Evolutionary conservation across 1,140 invertebrate species (phyloP).

Genomic region (Nautilus pompilius): DNA sequence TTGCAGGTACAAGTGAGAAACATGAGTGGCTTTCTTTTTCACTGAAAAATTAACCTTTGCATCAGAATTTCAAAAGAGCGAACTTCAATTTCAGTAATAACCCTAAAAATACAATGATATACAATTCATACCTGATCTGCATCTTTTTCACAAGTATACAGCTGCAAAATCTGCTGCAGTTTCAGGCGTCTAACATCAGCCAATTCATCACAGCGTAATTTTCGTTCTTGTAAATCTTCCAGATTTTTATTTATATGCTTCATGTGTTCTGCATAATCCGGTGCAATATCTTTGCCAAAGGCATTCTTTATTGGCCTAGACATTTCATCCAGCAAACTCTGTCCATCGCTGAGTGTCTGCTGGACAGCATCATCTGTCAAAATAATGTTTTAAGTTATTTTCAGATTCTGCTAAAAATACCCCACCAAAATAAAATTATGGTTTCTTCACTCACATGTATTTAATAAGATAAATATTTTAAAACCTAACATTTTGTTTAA

Average conservation of each 20-base stretch:
- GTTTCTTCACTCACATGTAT: too few relatives aligned
- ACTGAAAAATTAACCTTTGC: too few relatives aligned
- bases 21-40: too few relatives aligned
- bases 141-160: slow-evolving; percentile 73
- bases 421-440: too few relatives aligned
- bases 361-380: slow-evolving; percentile 36
- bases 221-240: slow-evolving; percentile 57
- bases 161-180: slow-evolving; percentile 72
- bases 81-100: too few relatives aligned
- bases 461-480: too few relatives aligned
- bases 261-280: slow-evolving; percentile 72
- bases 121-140: slow-evolving; percentile 61
- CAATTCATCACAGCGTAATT: slow-evolving; percentile 44
- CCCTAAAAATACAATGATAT: background rate
- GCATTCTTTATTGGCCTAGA: slow-evolving; percentile 78
- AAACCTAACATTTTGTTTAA: too few relatives aligned
- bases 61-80: too few relatives aligned
- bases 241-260: slow-evolving; percentile 69
- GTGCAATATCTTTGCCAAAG: slow-evolving; percentile 68
- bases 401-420: too few relatives aligned
- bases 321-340: slow-evolving; percentile 74
- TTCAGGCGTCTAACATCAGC: slow-evolving; percentile 69
- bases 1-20: too few relatives aligned
- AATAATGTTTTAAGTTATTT: too few relatives aligned
- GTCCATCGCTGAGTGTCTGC: slow-evolving; percentile 63